Conservation (phyloP, 2,113 vertebrate genomes). For the Sylvilagus bachmani region DNA sequence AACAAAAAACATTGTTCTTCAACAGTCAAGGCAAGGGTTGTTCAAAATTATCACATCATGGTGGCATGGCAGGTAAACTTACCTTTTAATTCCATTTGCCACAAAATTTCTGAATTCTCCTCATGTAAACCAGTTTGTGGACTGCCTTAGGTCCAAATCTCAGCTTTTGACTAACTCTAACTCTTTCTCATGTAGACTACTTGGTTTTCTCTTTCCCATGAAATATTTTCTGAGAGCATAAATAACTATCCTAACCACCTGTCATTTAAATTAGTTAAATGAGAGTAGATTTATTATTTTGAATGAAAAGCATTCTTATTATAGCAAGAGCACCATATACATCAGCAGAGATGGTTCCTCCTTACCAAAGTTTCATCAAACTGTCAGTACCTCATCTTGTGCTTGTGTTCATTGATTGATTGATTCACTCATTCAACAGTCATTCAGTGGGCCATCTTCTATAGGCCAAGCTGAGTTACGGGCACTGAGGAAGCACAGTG, state of each 20-base stretch:
- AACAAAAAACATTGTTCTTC: too few relatives aligned
- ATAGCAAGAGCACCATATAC: neutral
- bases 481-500: neutral
- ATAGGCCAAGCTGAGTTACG: neutral
- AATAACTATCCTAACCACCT: slow-evolving; percentile 29
- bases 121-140: neutral
- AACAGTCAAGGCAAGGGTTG: too few relatives aligned
- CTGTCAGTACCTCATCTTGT: neutral
- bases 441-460: neutral
- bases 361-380: neutral
- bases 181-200: neutral
- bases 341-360: neutral
- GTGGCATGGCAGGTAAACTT: too few relatives aligned
- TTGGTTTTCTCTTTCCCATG: slow-evolving; percentile 1
- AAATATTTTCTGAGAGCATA: slow-evolving; percentile 48
- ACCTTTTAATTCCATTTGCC: too few relatives aligned
- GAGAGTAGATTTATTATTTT: slow-evolving; percentile 46
- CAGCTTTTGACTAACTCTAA: slow-evolving; percentile 28
- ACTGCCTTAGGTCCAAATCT: neutral
- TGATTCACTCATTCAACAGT: neutral
- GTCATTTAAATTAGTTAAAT: slow-evolving; percentile 53
- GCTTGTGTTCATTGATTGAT: neutral
- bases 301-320: slow-evolving; percentile 32
- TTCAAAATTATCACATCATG: too few relatives aligned
- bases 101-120: too few relatives aligned